Conservation (phyloP, 2,113 vertebrate species). For the Nematolebias whitei region DNA sequence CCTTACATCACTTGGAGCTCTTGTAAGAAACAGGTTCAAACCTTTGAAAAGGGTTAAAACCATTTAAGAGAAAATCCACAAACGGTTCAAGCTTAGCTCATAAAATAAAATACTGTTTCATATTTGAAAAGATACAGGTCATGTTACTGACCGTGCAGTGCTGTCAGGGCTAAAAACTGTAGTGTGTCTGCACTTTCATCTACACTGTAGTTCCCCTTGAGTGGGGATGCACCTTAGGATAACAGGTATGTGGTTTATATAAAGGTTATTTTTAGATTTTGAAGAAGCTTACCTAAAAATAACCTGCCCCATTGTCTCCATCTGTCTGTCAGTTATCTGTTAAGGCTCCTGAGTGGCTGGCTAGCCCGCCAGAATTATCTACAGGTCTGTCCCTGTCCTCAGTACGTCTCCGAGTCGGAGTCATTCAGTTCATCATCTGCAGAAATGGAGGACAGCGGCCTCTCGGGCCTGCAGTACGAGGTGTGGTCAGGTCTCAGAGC, state of each 20-base stretch:
- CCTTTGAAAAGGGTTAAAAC: constrained; percentile 40
- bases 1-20: constrained; percentile 15
- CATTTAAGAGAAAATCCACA: constrained; percentile 23
- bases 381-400: constrained; percentile 51
- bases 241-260: constrained; percentile 19
- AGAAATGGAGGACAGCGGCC: constrained; percentile 82
- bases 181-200: constrained; percentile 3
- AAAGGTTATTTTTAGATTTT: constrained; percentile 38
- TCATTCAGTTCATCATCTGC: constrained; percentile 94
- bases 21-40: constrained; percentile 17
- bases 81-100: constrained; percentile 25
- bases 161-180: constrained; percentile 1
- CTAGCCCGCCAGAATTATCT: constrained; percentile 31
- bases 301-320: constrained; percentile 20
- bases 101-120: constrained; percentile 27
- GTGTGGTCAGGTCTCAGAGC: constrained; percentile 87
- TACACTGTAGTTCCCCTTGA: constrained; percentile 10
- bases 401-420: constrained; percentile 98
- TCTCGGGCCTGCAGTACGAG: constrained; percentile 88
- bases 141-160: constrained; percentile 29
- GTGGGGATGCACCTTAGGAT: constrained; percentile 28
- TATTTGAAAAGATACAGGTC: constrained; percentile 38
- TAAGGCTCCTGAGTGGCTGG: constrained; percentile 72
- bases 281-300: constrained; percentile 45
- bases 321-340: constrained; percentile 32